Evolutionary conservation across 2,797 vertebrate genomes (phyloP).

Genomic region (Chaenodraco wilsoni): DNA sequence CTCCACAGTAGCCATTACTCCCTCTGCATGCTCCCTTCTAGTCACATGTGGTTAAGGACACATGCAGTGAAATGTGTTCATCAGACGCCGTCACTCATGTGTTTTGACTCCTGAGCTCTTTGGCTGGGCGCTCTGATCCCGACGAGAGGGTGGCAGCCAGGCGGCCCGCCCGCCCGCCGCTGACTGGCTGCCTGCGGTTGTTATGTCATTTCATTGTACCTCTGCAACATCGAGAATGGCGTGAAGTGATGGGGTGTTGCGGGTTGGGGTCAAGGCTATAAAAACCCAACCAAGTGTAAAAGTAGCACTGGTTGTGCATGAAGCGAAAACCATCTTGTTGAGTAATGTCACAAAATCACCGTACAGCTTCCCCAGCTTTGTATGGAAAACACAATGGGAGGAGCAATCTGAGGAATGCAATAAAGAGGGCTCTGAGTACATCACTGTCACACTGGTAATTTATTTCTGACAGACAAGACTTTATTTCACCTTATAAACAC

Average conservation of each 20-base stretch:
- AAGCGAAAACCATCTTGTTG: conserved; percentile 68
- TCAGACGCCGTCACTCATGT: conserved; percentile 67
- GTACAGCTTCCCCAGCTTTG: conserved; percentile 37
- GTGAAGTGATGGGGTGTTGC: conserved; percentile 54
- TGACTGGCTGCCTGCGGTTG: conserved; percentile 63
- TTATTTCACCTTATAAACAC: conserved; percentile 67
- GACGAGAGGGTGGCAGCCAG: conserved; percentile 63
- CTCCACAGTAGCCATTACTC: conserved; percentile 40
- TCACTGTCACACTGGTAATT: conserved; percentile 65
- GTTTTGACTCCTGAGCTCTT: conserved; percentile 68
- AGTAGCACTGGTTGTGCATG: conserved; percentile 56
- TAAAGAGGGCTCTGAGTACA: conserved; percentile 43
- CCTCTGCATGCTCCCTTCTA: conserved; percentile 32
- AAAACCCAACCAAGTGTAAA: conserved; percentile 73
- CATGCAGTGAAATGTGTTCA: conserved; percentile 60
- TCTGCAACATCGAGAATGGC: conserved; percentile 59
- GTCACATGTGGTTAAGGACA: conserved; percentile 67
- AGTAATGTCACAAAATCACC: conserved; percentile 63
- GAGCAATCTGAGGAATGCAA: conserved; percentile 44
- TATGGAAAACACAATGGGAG: conserved; percentile 52
- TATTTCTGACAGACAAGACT: conserved; percentile 59
- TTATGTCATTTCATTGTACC: conserved; percentile 68
- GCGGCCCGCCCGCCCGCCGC: conserved; percentile 37
- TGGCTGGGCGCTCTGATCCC: conserved; percentile 62
- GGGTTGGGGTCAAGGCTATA: conserved; percentile 70